These are phyloP conservation scores for Erithacus rubecula DNA, from an alignment of 2,797 vertebrate species.

Conservation along the genomic window DNA sequence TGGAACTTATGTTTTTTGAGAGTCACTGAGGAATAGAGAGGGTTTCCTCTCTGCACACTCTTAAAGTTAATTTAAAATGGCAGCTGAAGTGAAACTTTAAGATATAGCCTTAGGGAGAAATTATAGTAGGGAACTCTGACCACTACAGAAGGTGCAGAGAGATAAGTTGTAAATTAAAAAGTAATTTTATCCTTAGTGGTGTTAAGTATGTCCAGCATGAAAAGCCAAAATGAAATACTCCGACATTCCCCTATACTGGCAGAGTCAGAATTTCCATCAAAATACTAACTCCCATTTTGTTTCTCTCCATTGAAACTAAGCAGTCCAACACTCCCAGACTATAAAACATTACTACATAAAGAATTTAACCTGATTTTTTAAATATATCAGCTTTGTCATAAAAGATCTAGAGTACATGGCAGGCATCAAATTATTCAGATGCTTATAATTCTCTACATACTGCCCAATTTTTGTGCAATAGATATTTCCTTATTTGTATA, in stretches of 20 bases:
- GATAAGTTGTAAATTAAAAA: conserved; percentile 63
- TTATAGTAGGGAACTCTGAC: conserved; percentile 35
- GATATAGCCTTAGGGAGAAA: conserved; percentile 41
- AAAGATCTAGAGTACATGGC: not conserved
- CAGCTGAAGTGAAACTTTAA: conserved; percentile 51
- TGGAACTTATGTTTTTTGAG: conserved; percentile 55
- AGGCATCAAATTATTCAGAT: not conserved
- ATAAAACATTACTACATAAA: not conserved
- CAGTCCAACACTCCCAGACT: not conserved
- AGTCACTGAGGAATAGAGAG: conserved; percentile 51
- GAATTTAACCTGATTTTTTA: not conserved
- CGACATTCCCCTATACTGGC: not conserved
- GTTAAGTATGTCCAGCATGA: conserved; percentile 27
- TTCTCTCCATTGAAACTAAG: not conserved
- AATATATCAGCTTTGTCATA: not conserved
- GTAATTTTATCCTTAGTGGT: conserved; percentile 38
- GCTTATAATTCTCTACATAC: not conserved
- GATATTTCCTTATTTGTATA: not conserved
- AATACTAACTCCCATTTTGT: not conserved
- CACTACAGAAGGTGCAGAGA: conserved; percentile 49
- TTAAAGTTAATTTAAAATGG: conserved; percentile 67
- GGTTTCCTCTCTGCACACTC: conserved; percentile 51
- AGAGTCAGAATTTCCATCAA: not conserved
- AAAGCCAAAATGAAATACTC: conserved; percentile 7
- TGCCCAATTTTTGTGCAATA: not conserved